Conservation (phyloP, 2,113 vertebrate genomes). For the rat (Rattus norvegicus) region GRCr8 NC_086024.1:43239001-43239500, state of each 20-base stretch:
- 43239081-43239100: neutral
- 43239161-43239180: neutral
- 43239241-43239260: neutral
- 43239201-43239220: neutral
- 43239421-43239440: neutral
- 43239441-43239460: neutral
- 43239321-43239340: neutral
- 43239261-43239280: neutral
- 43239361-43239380: neutral
- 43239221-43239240: neutral
- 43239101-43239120: neutral
- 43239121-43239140: too few relatives aligned
- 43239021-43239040: accelerated
- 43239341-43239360: neutral
- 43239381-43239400: neutral
- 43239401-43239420: neutral
- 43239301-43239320: neutral
- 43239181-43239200: neutral
- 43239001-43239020: too few relatives aligned
- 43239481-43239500: neutral
- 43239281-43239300: neutral
- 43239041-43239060: neutral
- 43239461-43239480: slow-evolving; percentile 1
- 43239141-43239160: too few relatives aligned
- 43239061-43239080: neutral